Base-by-base conservation (phyloP, 2,888 invertebrate species). In the Bibio marci region DNA sequence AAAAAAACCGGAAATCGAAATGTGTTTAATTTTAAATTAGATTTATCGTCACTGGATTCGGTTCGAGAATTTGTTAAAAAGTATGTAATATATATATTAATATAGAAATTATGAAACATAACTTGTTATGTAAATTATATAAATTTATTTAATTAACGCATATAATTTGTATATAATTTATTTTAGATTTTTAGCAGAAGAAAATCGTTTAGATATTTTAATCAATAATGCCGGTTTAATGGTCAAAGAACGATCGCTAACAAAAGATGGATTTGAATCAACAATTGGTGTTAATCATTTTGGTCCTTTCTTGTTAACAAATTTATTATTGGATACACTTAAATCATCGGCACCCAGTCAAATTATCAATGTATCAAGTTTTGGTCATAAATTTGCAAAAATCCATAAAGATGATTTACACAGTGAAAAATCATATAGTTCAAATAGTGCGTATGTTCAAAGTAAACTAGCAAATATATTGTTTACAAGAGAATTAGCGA, bases 381-480 rank as follows among this genome's bases (percentile, higher is more conserved):
- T 71, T 19, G 77, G 79, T 1, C 78, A 88, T 59, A 51, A 56
- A 35, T 62, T 69, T 46, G 86, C 85, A 0, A 52, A 55, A 27
- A 69, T 81, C n/a, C 62, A 76, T 48, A 73, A 79, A 30, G 70
- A 76, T 8, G 81, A 83, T 55, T 55, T 82, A 35, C 81, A 85
- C 57, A 76, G 70, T 48, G 75, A 80, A 47, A 64, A 67, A 39
- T 55, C 62, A 1, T 88, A 87, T 49, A 70, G 64, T 46, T 59
- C 76, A 4, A 52, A 67, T 5, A 67, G 67, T 38, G 80, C 80
- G 0, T 87, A 87, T 51, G 60, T 63, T 22, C 78, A 78, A 53
- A 85, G 83, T 54, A 86, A 87, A 65, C 57, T 82, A 37, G 81
- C 83, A 1, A 85, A 85, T 52, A 56, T 86, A 31, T 54, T 87